Evolutionary conservation across 1,140 invertebrate genomes (phyloP).

Genomic region (Drosophila tani): DNA sequence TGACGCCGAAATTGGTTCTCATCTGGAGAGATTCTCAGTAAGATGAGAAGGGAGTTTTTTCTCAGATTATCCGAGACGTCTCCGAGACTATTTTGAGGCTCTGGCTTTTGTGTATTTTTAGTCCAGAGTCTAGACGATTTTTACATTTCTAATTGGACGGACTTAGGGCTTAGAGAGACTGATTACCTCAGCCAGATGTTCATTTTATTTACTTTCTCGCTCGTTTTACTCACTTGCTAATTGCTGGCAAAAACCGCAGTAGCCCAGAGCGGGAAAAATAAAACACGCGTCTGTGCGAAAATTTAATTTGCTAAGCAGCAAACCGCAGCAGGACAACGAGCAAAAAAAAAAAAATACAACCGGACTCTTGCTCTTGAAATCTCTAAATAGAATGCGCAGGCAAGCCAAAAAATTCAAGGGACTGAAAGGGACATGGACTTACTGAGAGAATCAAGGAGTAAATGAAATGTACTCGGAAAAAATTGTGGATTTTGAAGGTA

Average conservation of each 20-base stretch:
- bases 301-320: slow-evolving; percentile 59
- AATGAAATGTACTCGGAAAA: slow-evolving; percentile 6
- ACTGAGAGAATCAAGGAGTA: slow-evolving; percentile 5
- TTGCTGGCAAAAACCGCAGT: slow-evolving; percentile 55
- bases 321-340: slow-evolving; percentile 30
- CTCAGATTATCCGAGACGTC: slow-evolving; percentile 7
- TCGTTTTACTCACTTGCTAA: slow-evolving; percentile 45
- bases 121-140: slow-evolving; percentile 69
- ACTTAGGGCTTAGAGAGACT: slow-evolving; percentile 8
- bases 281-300: slow-evolving; percentile 52
- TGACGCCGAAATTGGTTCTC: slow-evolving; percentile 43
- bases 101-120: slow-evolving; percentile 17
- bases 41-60: slow-evolving; percentile 4
- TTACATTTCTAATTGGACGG: slow-evolving; percentile 59
- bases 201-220: slow-evolving; percentile 26
- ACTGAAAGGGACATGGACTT: not conserved
- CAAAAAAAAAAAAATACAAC: not conserved
- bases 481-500: not conserved
- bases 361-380: slow-evolving; percentile 43
- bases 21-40: slow-evolving; percentile 21
- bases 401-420: slow-evolving; percentile 46
- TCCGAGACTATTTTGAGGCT: not conserved
- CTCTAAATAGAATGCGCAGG: slow-evolving; percentile 50
- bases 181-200: slow-evolving; percentile 17
- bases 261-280: slow-evolving; percentile 5